Percentiles rank a stretch among this genome's conserved stretches.
phyloP scores from a whole-genome alignment of 2,797 vertebrate species.

The Poeciliopsis infans region DNA sequence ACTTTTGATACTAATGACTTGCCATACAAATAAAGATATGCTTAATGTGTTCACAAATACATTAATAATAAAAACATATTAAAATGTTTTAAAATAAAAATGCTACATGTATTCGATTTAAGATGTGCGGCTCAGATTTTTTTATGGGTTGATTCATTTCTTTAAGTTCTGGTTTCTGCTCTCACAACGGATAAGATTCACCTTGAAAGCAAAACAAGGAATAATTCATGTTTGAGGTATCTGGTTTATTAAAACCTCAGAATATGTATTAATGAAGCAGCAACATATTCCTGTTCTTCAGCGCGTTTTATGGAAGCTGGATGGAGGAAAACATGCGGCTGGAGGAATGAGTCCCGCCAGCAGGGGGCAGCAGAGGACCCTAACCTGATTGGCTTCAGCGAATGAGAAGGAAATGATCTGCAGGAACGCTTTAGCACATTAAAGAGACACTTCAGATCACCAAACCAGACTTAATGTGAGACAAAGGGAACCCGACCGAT shows the following conservation, averaged over 20 bases:
- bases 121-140: neutral
- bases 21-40: neutral
- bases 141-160: neutral
- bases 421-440: too few species aligned
- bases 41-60: neutral
- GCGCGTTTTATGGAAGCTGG: neutral
- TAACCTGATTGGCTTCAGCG: neutral
- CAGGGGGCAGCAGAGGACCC: slow-evolving; percentile 1
- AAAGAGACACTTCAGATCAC: neutral
- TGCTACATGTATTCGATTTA: neutral
- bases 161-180: slow-evolving; percentile 1
- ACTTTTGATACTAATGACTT: neutral
- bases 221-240: neutral
- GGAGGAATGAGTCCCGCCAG: neutral
- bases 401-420: neutral
- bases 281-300: neutral
- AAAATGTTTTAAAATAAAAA: neutral
- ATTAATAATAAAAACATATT: neutral
- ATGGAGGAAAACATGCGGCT: neutral
- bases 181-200: neutral
- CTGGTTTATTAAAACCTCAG: neutral
- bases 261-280: neutral
- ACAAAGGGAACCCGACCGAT: neutral
- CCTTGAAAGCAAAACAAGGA: neutral
- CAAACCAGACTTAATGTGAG: neutral